A percentile compares a stretch with the other conserved stretches of the same genome.
Evolutionary conservation across 2,888 invertebrate genomes (phyloP).

Genomic region (Scrobipalpa costella): DNA sequence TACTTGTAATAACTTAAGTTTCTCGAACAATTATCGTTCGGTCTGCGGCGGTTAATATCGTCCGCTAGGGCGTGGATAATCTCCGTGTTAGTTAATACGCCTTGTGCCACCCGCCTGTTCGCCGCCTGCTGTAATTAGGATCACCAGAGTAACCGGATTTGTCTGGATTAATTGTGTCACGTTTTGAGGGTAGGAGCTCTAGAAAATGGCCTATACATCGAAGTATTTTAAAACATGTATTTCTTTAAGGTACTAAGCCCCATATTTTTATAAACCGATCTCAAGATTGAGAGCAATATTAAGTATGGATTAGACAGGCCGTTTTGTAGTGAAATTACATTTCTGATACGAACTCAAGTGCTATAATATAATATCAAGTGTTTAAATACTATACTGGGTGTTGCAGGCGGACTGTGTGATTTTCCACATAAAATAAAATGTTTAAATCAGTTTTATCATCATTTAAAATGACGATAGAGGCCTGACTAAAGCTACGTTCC

Average conservation of each 20-base stretch:
- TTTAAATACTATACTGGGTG: too few relatives aligned
- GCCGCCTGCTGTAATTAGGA: constrained; percentile 29
- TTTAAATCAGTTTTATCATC: too few relatives aligned
- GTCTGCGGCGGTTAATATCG: constrained; percentile 57
- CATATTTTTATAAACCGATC: too few relatives aligned
- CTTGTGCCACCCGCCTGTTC: constrained; percentile 50
- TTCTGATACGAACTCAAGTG: too few relatives aligned
- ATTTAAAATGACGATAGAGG: not conserved
- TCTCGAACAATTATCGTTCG: constrained; percentile 50
- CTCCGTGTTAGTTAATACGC: constrained; percentile 60
- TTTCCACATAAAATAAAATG: too few relatives aligned
- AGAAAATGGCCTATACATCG: not conserved
- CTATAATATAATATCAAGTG: too few relatives aligned
- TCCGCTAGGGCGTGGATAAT: constrained; percentile 62
- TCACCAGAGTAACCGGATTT: constrained; percentile 6
- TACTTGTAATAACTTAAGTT: constrained; percentile 30
- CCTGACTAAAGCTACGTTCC: not conserved
- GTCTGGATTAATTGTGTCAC: constrained; percentile 21
- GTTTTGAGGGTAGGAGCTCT: not conserved
- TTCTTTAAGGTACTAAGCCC: too few relatives aligned
- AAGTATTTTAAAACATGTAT: too few relatives aligned
- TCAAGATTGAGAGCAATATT: too few relatives aligned
- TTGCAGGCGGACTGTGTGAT: too few relatives aligned
- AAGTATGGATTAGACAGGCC: too few relatives aligned
- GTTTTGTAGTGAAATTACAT: too few relatives aligned